Conservation (phyloP, 2,113 vertebrate genomes). For the Mobula hypostoma region DNA sequence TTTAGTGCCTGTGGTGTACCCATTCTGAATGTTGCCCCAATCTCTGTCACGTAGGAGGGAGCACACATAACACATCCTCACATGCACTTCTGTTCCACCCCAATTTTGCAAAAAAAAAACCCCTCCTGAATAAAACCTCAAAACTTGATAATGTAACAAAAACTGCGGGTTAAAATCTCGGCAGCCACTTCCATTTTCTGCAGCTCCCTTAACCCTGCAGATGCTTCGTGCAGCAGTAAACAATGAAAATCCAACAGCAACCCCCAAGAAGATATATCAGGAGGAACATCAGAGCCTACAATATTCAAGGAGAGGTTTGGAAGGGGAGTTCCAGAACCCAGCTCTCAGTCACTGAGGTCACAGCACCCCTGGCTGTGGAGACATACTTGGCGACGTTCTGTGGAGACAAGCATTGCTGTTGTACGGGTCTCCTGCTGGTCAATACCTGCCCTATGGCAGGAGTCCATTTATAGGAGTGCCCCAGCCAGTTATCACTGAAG, state of each 20-base stretch:
- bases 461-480: too few relatives aligned
- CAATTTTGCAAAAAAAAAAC: not conserved
- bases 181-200: not conserved
- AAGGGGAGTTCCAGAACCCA: not conserved
- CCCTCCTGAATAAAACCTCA: not conserved
- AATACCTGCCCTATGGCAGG: not conserved
- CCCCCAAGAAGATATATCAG: too few relatives aligned
- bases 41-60: not conserved
- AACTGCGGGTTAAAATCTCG: not conserved
- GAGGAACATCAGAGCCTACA: not conserved
- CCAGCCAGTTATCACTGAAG: too few relatives aligned
- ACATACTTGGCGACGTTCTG: not conserved
- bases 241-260: too few relatives aligned
- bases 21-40: not conserved
- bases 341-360: not conserved
- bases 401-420: not conserved
- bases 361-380: not conserved
- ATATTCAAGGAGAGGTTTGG: not conserved
- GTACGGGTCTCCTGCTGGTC: not conserved
- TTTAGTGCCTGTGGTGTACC: not conserved
- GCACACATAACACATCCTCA: not conserved
- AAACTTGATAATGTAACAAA: not conserved
- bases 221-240: too few relatives aligned
- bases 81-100: not conserved
- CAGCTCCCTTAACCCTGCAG: not conserved